These are phyloP conservation scores for Gnathonemus longibarbis DNA, from an alignment of 2,113 vertebrate species.

Conservation along the genomic window DNA sequence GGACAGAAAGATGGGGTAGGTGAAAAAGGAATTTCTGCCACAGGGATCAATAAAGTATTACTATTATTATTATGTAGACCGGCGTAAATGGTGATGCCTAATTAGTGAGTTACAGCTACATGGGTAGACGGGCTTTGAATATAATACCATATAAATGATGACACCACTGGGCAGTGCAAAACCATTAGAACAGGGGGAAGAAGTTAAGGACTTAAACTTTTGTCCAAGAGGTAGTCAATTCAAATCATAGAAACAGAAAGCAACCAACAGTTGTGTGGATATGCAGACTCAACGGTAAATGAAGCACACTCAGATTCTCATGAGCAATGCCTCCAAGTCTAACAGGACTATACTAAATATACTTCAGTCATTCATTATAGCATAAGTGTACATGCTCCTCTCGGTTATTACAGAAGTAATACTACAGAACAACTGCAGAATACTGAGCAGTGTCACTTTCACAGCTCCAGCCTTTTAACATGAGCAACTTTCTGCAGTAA, in stretches of 20 bases:
- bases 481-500: background rate
- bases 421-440: background rate
- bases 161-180: background rate
- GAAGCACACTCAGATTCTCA: background rate
- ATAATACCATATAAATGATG: background rate
- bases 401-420: background rate
- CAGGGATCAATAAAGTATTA: background rate
- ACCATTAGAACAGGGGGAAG: background rate
- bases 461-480: background rate
- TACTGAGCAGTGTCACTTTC: background rate
- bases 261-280: background rate
- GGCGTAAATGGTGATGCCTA: background rate
- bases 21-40: background rate
- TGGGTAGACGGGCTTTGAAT: background rate
- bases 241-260: background rate
- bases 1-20: background rate
- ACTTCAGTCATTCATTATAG: background rate
- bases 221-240: background rate
- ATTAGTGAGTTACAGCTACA: background rate
- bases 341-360: background rate
- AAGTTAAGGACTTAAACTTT: background rate
- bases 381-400: background rate
- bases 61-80: background rate
- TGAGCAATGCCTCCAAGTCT: background rate
- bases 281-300: background rate